Evolutionary conservation across 2,888 invertebrate genomes (phyloP), one percentile per base, ranked within the genome.

Genomic region (Romanomermis culicivorax): DNA sequence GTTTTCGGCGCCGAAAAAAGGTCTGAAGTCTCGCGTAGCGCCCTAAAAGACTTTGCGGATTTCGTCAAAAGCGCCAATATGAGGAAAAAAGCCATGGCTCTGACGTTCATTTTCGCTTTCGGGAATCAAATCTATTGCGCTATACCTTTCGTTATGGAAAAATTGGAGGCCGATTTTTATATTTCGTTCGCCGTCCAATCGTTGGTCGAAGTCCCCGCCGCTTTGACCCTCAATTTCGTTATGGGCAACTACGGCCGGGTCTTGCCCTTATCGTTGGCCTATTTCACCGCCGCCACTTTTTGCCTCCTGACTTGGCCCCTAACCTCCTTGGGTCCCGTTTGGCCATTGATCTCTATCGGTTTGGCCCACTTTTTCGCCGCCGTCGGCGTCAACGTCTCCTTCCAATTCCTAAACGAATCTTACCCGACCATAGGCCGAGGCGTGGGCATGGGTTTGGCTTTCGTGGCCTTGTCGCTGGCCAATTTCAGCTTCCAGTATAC

Each of bases 201-300:
- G 11, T 4, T 23, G 4, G 42, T 56, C 26, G 56, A 56, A 29
- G 36, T 42, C 1, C 56, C 56, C 23, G 56, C 56, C 29, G 54
- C 49, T 4, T 7, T 55, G 14, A 2, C 26, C 23, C 26, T 26
- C n/a, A 20, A 52, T 14, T 36, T 42, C 45, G 11, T 55, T 3
- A n/a, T 55, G 30, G 49, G 54, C 30, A 14, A 30, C 20, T 14
- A 53, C 23, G 55, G 55, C 20, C 29, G 51, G 23, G 17, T 55
- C 23, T 3, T 4, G 17, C 55, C 55, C 26, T 26, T 51, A 27
- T 24, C 51, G 24, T n/a, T n/a, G n/a, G n/a, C n/a, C n/a, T n/a
- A 42, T 2, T 27, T 7, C 27, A 20, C 43, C 4, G 7, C 43
- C 3, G 53, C 49, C 26, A 4, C 36, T 2, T 36, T 24, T 26